Conservation (phyloP, 2,888 invertebrate species). For the Proisotoma minuta region DNA sequence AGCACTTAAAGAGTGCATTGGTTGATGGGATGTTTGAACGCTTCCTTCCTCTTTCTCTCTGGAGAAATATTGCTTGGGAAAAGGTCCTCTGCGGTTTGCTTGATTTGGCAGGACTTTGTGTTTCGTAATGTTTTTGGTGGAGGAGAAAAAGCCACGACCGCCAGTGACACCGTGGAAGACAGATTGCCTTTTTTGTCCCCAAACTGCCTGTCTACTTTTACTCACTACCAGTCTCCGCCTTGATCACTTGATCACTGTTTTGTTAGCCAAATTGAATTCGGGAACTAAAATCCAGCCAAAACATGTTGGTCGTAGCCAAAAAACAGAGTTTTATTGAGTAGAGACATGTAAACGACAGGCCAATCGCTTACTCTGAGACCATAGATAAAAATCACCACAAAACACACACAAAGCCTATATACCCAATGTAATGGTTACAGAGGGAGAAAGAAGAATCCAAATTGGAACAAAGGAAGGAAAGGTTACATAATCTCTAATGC, state of each 20-base stretch:
- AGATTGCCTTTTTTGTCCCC: constrained; percentile 9
- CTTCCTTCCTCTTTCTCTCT: too few relatives aligned
- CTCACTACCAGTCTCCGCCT: constrained; percentile 6
- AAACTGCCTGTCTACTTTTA: constrained; percentile 1
- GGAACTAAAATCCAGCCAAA: background rate
- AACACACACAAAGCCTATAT: too few relatives aligned
- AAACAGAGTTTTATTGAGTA: too few relatives aligned
- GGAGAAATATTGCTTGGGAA: too few relatives aligned
- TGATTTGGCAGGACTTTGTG: background rate
- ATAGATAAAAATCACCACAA: too few relatives aligned
- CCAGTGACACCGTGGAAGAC: constrained; percentile 7
- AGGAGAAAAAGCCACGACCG: background rate
- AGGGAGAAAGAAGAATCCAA: too few relatives aligned
- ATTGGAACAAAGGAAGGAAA: too few relatives aligned
- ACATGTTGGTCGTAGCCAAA: background rate
- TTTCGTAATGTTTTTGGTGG: background rate
- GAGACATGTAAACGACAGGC: background rate
- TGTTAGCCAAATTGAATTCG: constrained; percentile 9
- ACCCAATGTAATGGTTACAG: too few relatives aligned
- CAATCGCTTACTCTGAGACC: constrained; percentile 1
- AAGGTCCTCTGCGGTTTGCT: background rate
- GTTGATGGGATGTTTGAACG: too few relatives aligned
- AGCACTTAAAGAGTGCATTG: too few relatives aligned
- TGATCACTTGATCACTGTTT: constrained; percentile 8
- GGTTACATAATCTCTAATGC: too few relatives aligned